Evolutionary conservation across 2,888 invertebrate genomes (phyloP), one percentile per base, ranked within the genome.

Genomic region (Scaptomyza flava): DNA sequence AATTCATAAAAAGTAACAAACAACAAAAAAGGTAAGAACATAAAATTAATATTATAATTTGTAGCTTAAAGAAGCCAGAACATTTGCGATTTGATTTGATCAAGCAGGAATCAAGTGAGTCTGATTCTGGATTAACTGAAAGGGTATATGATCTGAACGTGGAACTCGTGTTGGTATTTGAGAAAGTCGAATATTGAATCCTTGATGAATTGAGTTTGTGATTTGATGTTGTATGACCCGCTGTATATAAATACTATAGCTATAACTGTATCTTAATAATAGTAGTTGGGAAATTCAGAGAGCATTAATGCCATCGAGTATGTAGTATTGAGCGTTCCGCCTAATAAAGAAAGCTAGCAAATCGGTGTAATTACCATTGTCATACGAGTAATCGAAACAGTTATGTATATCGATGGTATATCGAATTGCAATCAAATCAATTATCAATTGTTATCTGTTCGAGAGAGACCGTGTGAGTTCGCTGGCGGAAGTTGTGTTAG

Each of bases 361-460:
- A 77, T 61, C 80, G 68, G 58, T 58, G 68, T 72, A 84, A 87
- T 88, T 87, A 87, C 86, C 86, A 87, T 87, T 87, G 86, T 87
- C 86, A 87, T 87, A 84, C 79, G 72, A 79, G 82, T 77, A 66
- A 77, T 81, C 75, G 77, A 81, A 81, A 67, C 59, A 52, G 71
- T 79, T 67, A 23, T 67, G 41, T 60, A 38, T 56, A 52, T 65
- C 61, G 69, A 72, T 75, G 48, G 52, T 64, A 70, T 81, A 70
- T 81, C 79, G 82, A 78, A 83, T 76, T 72, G 66, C 68, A 63
- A 75, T 79, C 75, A 64, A 84, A 81, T 81, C 68, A 70, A 70
- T 68, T 65, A 81, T 75, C 52, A 79, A 79, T 41, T 41, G 17
- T 17, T 41, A 41, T 65, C 61, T 58, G 42, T 72, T 77, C 61